These are phyloP conservation scores for Lasioglossum baleicum DNA, from an alignment of 1,140 invertebrate genomes.

Conservation along the genomic window DNA sequence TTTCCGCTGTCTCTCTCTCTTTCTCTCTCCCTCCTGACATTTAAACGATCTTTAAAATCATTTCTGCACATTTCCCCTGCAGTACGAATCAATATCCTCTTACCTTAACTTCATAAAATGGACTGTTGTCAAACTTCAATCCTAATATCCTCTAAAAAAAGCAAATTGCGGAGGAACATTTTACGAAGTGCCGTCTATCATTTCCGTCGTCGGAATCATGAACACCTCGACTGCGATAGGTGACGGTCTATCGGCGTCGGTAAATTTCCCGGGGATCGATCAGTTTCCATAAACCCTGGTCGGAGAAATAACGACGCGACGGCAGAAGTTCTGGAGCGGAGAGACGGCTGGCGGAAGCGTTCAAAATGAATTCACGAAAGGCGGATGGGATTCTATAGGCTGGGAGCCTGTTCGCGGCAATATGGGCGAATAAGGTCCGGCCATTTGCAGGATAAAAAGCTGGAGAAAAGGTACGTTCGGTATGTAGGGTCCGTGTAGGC, in stretches of 20 bases:
- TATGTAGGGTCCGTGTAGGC: slow-evolving; percentile 47
- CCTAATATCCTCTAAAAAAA: no score
- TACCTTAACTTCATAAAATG: no score
- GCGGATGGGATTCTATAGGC: slow-evolving; percentile 43
- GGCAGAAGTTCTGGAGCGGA: not conserved
- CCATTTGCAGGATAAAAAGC: slow-evolving; percentile 63
- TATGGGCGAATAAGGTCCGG: slow-evolving; percentile 51
- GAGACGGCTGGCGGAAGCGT: not conserved
- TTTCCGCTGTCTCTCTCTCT: no score
- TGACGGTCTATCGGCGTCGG: slow-evolving; percentile 4
- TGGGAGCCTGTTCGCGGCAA: slow-evolving; percentile 40
- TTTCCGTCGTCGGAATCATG: not conserved
- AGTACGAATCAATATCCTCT: no score
- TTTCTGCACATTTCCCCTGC: no score
- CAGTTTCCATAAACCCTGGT: slow-evolving; percentile 41
- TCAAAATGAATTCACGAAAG: slow-evolving; percentile 60
- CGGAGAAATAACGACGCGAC: not conserved
- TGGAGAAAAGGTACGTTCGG: slow-evolving; percentile 36
- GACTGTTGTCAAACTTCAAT: no score
- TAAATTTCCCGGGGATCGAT: slow-evolving; percentile 45
- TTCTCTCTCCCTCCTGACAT: no score
- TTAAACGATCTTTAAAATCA: no score
- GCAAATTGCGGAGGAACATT: no score
- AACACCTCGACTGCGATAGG: not conserved
- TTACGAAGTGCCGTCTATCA: no score